Evolutionary conservation across 1,140 invertebrate species (phyloP).

Genomic region (Asbolus verrucosus): DNA sequence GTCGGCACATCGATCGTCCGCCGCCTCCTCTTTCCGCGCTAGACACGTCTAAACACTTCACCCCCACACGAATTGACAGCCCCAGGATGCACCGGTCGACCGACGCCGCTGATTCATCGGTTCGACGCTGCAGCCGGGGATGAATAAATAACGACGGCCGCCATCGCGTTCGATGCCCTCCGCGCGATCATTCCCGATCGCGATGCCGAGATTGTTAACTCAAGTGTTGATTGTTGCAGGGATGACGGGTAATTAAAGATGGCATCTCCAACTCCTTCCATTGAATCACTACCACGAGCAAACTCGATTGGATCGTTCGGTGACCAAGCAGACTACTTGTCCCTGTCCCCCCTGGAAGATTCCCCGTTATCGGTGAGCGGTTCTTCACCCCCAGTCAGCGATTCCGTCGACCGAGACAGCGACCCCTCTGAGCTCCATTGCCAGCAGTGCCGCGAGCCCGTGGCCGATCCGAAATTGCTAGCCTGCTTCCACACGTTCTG

Average conservation of each 20-base stretch:
- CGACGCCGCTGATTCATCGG: constrained; percentile 54
- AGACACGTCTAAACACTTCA: constrained; percentile 57
- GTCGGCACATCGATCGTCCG: constrained; percentile 62
- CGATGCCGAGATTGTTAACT: too few species aligned
- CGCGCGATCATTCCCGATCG: constrained; percentile 1
- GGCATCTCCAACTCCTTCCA: constrained; percentile 88
- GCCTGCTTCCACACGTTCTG: constrained; percentile 89
- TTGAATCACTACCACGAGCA: constrained; percentile 89
- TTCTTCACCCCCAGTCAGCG: constrained; percentile 83
- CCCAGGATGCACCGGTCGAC: constrained; percentile 52
- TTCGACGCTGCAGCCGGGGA: constrained; percentile 34
- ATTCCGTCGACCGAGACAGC: constrained; percentile 73
- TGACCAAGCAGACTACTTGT: constrained; percentile 74
- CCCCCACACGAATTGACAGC: constrained; percentile 58
- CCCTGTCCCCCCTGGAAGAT: constrained; percentile 71
- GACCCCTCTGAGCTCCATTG: constrained; percentile 75
- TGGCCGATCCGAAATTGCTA: constrained; percentile 78
- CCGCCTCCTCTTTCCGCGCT: constrained; percentile 51
- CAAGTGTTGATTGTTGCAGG: constrained; percentile 66
- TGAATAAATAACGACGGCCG: constrained; percentile 45
- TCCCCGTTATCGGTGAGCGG: constrained; percentile 85
- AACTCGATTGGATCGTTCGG: constrained; percentile 88
- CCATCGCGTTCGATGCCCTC: constrained; percentile 50
- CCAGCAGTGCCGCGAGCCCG: constrained; percentile 84
- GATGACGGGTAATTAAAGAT: constrained; percentile 79